Percentiles rank a stretch among this genome's conserved stretches.
Evolutionary conservation across 2,888 invertebrate species (phyloP).

Genomic region (Chymomyza amoena): DNA sequence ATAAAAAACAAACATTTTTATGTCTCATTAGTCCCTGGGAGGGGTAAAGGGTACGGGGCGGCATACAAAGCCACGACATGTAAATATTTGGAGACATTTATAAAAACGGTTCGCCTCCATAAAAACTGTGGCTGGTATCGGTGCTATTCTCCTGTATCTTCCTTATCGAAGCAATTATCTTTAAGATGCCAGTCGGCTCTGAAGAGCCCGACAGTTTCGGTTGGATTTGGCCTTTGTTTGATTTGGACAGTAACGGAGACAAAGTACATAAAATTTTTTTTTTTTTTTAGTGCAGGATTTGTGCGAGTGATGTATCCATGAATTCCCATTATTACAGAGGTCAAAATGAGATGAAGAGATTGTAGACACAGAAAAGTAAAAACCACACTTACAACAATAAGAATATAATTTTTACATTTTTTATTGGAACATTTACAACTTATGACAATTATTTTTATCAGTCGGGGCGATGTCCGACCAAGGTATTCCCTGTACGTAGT

Average conservation of each 20-base stretch:
- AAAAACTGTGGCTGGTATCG: conserved; percentile 6
- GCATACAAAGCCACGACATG: conserved; percentile 65
- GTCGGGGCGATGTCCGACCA: too few relatives aligned
- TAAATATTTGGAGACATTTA: conserved; percentile 71
- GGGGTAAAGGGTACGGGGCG: conserved; percentile 8
- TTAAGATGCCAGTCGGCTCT: conserved; percentile 49
- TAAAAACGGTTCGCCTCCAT: conserved; percentile 26
- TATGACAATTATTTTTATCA: neutral
- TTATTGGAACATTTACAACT: conserved; percentile 50
- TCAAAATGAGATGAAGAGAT: neutral
- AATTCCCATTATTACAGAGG: neutral
- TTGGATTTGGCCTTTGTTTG: conserved; percentile 51
- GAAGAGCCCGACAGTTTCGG: conserved; percentile 13
- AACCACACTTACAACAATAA: neutral
- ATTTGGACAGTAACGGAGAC: conserved; percentile 60
- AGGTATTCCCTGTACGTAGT: too few relatives aligned
- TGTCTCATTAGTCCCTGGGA: neutral
- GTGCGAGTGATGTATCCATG: neutral
- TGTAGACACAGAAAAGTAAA: neutral
- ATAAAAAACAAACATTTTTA: conserved; percentile 3
- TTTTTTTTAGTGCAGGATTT: conserved; percentile 41
- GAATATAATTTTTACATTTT: neutral
- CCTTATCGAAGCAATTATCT: conserved; percentile 72
- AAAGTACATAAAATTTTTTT: conserved; percentile 65
- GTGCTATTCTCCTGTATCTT: conserved; percentile 25